phyloP scores from a whole-genome alignment of 1,140 invertebrate genomes.

The Hypothenemus hampei region DNA sequence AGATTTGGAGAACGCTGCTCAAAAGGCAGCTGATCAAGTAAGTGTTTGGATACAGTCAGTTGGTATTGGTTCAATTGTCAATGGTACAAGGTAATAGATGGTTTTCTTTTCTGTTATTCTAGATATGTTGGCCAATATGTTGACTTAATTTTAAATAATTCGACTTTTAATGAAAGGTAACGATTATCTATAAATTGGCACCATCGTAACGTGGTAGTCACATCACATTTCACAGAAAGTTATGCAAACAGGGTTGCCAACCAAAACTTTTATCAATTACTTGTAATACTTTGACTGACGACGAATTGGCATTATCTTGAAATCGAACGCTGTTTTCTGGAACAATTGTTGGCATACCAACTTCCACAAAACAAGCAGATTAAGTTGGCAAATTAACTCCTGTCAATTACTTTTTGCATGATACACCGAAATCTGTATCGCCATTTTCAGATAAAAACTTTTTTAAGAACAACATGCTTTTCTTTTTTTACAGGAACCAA shows the following conservation, averaged over 20 bases:
- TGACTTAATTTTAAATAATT: constrained; percentile 9
- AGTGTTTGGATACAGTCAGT: constrained; percentile 18
- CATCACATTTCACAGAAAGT: no score
- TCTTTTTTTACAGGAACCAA: constrained; percentile 37
- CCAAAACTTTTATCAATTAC: no score
- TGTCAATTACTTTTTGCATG: no score
- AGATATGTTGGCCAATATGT: constrained; percentile 23
- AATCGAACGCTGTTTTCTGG: no score
- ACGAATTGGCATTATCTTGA: no score
- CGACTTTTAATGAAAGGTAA: constrained; percentile 18
- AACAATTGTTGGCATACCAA: no score
- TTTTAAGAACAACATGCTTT: neutral
- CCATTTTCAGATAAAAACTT: neutral
- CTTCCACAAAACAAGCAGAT: no score
- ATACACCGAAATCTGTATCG: no score
- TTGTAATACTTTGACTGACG: no score
- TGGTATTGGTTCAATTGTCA: neutral
- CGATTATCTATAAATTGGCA: neutral
- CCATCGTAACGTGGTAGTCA: neutral
- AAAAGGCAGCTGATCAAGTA: constrained; percentile 48
- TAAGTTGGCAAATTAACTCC: no score
- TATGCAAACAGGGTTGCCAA: no score
- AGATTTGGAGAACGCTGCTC: constrained; percentile 63
- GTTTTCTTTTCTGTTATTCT: constrained; percentile 17
- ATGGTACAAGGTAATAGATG: neutral